Base-by-base conservation (phyloP, 53 echinoderm and acorn worm genomes). In the Apostichopus leukothele region DNA sequence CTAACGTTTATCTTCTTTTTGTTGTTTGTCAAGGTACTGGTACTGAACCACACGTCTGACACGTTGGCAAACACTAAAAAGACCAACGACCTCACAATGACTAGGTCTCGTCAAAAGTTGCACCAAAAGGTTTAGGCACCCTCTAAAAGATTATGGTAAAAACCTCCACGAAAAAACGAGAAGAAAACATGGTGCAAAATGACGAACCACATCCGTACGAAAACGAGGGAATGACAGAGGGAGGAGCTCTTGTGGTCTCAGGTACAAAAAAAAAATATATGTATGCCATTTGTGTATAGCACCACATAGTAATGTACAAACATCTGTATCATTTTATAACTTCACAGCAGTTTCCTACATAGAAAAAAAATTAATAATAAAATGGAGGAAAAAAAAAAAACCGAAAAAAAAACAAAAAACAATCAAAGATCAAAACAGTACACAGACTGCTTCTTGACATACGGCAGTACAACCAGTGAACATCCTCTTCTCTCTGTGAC, bases 401-500 rank as follows among this genome's bases (percentile, higher is more conserved):
- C 8, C 57, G 26, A 78, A 79, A 88, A 88, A 81, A 76, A 54
- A 88, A 77, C 18, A 73, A 89, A 74, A 79, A 73, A 39, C 39
- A 39, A 39, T 39, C 39, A 39, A 83, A 83, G 79, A 79, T 78
- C 74, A 14, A 75, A 77, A 68, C 74, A 27, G 55, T 75, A 53
- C 9, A 67, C 80, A 53, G 83, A 75, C 61, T 53, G 51, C 73
- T 27, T 26, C 50, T 86, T 53, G 66, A 59, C 60, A 86, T 89
- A 57, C n/a, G 83, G 83, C 83, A 83, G 89, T 91, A 88, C 88
- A 75, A 75, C 81, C 78, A 79, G 84, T 75, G 83, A 88, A 76
- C 89, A 77, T 75, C 91, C 83, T 80, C 89, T 74, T 88, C 19
- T 13, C 61, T 61, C 16, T 16, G 63, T 63, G 13, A 61, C 9